Percentiles rank a stretch among this genome's conserved stretches.
These are phyloP conservation scores for Tethya wilhelma DNA, from an alignment of 37 sponge, comb jelly and placozoan species.

Conservation along the genomic window DNA sequence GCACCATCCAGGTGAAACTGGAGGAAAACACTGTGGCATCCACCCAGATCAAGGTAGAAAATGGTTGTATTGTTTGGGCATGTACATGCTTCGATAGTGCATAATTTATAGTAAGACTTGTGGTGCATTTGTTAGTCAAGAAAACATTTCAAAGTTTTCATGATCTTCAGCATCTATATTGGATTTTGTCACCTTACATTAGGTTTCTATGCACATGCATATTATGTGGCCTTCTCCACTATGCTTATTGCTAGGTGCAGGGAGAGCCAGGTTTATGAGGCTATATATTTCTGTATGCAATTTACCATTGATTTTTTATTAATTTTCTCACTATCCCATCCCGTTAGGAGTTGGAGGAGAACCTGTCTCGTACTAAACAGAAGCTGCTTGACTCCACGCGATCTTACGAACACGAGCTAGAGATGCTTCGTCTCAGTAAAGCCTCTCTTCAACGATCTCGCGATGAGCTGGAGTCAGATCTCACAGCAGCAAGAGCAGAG, in stretches of 20 bases:
- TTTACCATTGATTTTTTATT: too few relatives aligned
- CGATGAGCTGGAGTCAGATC: not conserved
- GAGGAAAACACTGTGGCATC: slow-evolving; percentile 13
- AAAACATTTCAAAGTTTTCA: too few relatives aligned
- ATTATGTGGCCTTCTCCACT: too few relatives aligned
- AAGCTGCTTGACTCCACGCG: not conserved
- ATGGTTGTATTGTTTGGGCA: not conserved
- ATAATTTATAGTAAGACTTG: too few relatives aligned
- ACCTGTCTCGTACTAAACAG: not conserved
- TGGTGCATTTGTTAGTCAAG: too few relatives aligned
- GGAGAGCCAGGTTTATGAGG: not conserved
- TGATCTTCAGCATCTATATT: too few relatives aligned
- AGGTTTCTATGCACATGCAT: not conserved
- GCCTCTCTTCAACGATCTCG: not conserved
- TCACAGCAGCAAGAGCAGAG: not conserved
- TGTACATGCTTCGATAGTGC: not conserved
- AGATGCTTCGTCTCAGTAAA: not conserved
- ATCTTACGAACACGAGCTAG: slow-evolving; percentile 1
- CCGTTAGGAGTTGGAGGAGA: not conserved
- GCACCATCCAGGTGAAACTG: slow-evolving; percentile 12
- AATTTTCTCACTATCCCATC: not conserved
- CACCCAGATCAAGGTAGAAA: slow-evolving; percentile 21
- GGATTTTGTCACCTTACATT: not conserved
- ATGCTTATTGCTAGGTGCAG: not conserved
- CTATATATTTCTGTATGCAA: not conserved